Evolutionary conservation across 2,888 invertebrate genomes (phyloP), one percentile per base, ranked within the genome.

Genomic region (Aquatica leii): DNA sequence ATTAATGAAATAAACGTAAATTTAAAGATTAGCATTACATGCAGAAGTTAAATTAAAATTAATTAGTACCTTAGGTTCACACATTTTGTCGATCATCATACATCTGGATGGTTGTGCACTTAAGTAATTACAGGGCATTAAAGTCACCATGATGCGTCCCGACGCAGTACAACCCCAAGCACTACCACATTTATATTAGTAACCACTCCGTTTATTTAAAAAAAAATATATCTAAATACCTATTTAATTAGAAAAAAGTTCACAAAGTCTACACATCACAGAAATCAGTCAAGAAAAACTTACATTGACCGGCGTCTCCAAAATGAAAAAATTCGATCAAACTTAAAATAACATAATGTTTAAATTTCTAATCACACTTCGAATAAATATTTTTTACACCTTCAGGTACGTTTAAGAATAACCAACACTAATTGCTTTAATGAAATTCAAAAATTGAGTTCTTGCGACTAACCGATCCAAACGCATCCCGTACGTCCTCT

Each of bases 111-210:
- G 84, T 74, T 84, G 83, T 69, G 85, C 83, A 80, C 86, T 86
- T 78, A 87, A 82, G 83, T 86, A 87, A 82, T 85, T 86, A 82
- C 87, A 87, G 82, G 87, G 87, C 87, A 87, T 87, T 83, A 87
- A 84, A 76, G 87, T 87, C 85, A 87, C 87, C 87, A 87, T 87
- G 78, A 71, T 34, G 52, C 11, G 34, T 50, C 31, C 50, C 50
- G 50, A 21, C 34, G 50, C 50, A 50, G 24, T 14, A 14, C 31
- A 50, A 50, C 50, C 50, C 31, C 21, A 24, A 14, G 18, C 46
- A 46, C 46, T 46, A 46, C 46, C 46, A 46, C 46, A 46, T 46
- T 17, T 46, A 11, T 46, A 46, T 46, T 46, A 46, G 46, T 46
- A 46, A 46, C 3, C 46, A 43, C 46, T 18, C 46, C 11, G 20